A percentile compares a stretch with the other conserved stretches of the same genome.
Conservation (phyloP, 1,140 invertebrate species). For the Trichonephila clavata region DNA sequence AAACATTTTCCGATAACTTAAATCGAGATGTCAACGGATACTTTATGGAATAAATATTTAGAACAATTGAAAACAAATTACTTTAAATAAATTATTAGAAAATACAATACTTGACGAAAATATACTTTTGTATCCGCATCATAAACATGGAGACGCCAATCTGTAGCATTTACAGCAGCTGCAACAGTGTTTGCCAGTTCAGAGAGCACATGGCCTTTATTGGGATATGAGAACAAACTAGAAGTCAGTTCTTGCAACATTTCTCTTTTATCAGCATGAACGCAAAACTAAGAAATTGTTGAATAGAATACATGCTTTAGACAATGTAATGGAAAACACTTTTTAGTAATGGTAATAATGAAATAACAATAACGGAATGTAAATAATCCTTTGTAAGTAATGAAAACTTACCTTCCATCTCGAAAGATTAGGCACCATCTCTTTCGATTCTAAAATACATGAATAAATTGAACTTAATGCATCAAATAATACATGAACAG, state of each 20-base stretch:
- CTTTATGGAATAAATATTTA: too few species aligned
- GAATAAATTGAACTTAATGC: neutral
- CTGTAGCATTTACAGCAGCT: slow-evolving; percentile 84
- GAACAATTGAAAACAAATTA: too few species aligned
- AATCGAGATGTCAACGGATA: too few species aligned
- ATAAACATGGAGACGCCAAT: slow-evolving; percentile 83
- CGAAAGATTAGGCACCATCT: slow-evolving; percentile 83
- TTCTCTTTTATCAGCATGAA: slow-evolving; percentile 85
- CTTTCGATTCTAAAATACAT: slow-evolving; percentile 78
- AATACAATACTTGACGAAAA: neutral
- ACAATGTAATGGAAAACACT: neutral
- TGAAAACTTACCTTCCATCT: slow-evolving; percentile 83
- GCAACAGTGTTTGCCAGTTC: slow-evolving; percentile 85
- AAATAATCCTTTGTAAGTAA: neutral
- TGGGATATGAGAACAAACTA: slow-evolving; percentile 83
- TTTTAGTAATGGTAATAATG: neutral
- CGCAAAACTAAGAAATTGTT: slow-evolving; percentile 82
- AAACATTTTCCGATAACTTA: too few species aligned
- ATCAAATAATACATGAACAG: too few species aligned
- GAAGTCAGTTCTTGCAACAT: slow-evolving; percentile 85
- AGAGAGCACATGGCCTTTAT: slow-evolving; percentile 84
- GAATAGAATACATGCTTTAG: neutral
- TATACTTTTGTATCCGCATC: slow-evolving; percentile 80
- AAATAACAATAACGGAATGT: neutral
- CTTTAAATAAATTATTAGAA: too few species aligned